phyloP scores from a whole-genome alignment of 2,113 vertebrate genomes.

The Tyto alba region DNA sequence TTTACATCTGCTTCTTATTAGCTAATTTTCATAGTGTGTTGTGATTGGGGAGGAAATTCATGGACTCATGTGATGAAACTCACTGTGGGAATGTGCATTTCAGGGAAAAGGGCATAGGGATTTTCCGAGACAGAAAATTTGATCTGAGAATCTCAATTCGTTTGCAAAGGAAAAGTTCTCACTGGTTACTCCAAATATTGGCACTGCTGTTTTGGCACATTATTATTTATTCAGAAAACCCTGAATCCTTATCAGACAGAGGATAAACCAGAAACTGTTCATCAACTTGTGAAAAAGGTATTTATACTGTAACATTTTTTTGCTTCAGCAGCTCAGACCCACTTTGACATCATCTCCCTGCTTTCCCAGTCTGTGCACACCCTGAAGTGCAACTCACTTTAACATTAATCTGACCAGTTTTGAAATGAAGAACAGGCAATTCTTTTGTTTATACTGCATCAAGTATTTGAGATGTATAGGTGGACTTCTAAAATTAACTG shows the following conservation, averaged over 20 bases:
- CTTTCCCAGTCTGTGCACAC: not conserved
- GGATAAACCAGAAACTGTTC: not conserved
- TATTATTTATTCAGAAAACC: not conserved
- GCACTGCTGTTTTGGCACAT: not conserved
- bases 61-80: not conserved
- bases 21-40: slow-evolving; percentile 10
- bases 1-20: not conserved
- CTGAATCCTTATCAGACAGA: not conserved
- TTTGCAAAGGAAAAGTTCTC: not conserved
- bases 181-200: not conserved
- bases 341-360: not conserved
- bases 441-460: not conserved
- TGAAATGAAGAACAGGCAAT: not conserved
- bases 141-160: not conserved
- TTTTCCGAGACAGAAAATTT: not conserved
- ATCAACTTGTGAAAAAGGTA: not conserved
- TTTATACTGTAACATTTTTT: not conserved
- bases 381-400: not conserved
- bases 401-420: not conserved
- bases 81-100: not conserved
- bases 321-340: not conserved
- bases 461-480: not conserved
- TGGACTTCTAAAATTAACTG: not conserved
- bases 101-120: not conserved
- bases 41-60: not conserved